Evolutionary conservation across 2,113 vertebrate species (phyloP), one percentile per base, ranked within the genome.

Genomic region (Asarcornis scutulata): DNA sequence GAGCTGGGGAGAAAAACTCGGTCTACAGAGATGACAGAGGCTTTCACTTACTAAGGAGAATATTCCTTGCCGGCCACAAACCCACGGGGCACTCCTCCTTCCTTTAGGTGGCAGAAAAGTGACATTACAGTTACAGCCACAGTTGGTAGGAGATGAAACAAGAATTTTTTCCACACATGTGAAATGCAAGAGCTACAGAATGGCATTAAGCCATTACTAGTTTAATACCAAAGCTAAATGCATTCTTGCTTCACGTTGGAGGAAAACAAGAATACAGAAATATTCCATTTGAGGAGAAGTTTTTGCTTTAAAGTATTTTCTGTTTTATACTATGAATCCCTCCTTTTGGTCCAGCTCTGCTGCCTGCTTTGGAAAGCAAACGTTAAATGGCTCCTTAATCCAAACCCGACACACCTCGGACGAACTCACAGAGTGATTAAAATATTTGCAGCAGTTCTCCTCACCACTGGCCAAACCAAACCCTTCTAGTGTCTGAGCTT

Each of bases 91-190:
- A 50, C 55, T 58, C 1, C 64, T 96, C 50, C 83, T 75, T 93
- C 89, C 96, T 93, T 92, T 78, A 92, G 95, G 93, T 86, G 91
- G 92, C 95, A 95, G 91, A 52, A 93, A 94, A 82, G 94, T 74
- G 77, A 95, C 89, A 17, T 42, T 89, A 16, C 26, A 31, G 52
- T 4, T 29, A 7, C 2, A 15, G 78, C 56, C 62, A 80, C 56
- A n/a, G 48, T 2, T 48, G 69, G 68, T 2, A 77, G 11, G 74
- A 52, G 38, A 72, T 79, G 18, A 91, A 93, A 31, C 5, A 38
- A 80, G 69, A 64, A 93, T 77, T 75, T 74, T 6, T 81, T 72
- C 53, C 8, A 53, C 0, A 9, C 34, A 56, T 53, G 52, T 42
- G 72, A 44, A 79, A 68, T 2, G 1, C 2, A 50, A 66, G 44